Evolutionary conservation across 2,888 invertebrate species (phyloP).

Genomic region (Drosophila colorata): DNA sequence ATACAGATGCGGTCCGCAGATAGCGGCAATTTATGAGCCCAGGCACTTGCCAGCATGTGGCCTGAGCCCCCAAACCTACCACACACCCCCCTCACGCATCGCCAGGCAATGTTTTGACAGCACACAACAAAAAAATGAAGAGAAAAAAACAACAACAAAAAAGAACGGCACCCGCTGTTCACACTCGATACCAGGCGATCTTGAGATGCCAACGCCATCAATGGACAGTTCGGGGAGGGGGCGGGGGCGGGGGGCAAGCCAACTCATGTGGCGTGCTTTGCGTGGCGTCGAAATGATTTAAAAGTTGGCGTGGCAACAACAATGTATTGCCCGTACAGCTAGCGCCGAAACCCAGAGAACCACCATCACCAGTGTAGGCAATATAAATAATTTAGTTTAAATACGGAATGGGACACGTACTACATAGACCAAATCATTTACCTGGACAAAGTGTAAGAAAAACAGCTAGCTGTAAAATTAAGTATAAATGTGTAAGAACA

Average conservation of each 20-base stretch:
- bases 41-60: conserved; percentile 67
- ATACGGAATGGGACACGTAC: no score
- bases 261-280: conserved; percentile 50
- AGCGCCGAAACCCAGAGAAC: no score
- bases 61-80: conserved; percentile 1
- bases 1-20: conserved; percentile 58
- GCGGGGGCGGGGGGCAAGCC: not conserved
- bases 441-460: no score
- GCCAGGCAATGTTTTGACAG: conserved; percentile 50
- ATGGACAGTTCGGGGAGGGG: conserved; percentile 1
- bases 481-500: no score
- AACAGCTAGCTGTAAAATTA: no score
- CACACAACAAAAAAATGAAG: conserved; percentile 18
- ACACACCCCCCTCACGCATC: not conserved
- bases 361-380: no score
- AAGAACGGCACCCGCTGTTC: conserved; percentile 65
- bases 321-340: conserved; percentile 12
- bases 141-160: not conserved
- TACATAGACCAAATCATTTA: no score
- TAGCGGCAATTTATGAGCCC: conserved; percentile 71
- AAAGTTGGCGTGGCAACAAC: conserved; percentile 50
- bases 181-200: conserved; percentile 68
- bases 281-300: conserved; percentile 65
- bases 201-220: conserved; percentile 53
- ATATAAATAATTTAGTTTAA: no score